Conservation (phyloP, 2,797 vertebrate species). For the Heterohyrax brucei region DNA sequence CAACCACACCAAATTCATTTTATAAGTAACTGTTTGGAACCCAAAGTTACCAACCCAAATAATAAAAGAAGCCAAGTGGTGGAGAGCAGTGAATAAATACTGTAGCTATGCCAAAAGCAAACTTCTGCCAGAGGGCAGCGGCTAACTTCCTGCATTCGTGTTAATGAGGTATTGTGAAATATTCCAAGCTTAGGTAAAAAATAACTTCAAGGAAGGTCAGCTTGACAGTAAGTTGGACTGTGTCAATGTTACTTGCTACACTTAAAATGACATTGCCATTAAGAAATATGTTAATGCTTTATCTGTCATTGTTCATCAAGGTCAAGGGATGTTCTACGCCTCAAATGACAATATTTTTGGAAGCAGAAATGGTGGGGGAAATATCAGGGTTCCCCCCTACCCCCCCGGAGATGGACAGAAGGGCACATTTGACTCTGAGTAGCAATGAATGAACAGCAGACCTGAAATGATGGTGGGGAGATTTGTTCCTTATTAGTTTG, state of each 20-base stretch:
- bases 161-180: slow-evolving; percentile 75
- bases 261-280: slow-evolving; percentile 64
- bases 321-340: slow-evolving; percentile 8
- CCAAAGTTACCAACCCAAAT: not conserved
- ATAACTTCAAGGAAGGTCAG: slow-evolving; percentile 73
- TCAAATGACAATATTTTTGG: slow-evolving; percentile 64
- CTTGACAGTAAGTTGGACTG: slow-evolving; percentile 66
- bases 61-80: slow-evolving; percentile 46
- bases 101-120: slow-evolving; percentile 83
- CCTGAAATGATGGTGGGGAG: not conserved
- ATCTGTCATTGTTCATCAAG: slow-evolving; percentile 37
- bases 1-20: slow-evolving; percentile 16
- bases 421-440: not conserved
- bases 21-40: slow-evolving; percentile 25
- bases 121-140: slow-evolving; percentile 65
- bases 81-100: slow-evolving; percentile 52
- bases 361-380: slow-evolving; percentile 19
- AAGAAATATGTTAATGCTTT: slow-evolving; percentile 35
- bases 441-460: not conserved
- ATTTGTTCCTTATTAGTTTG: not conserved
- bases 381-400: not conserved
- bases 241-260: slow-evolving; percentile 45
- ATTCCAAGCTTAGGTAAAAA: slow-evolving; percentile 64
- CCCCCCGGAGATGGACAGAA: not conserved
- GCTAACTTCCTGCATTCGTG: slow-evolving; percentile 45